A percentile compares a stretch with the other conserved stretches of the same genome.
phyloP scores from a whole-genome alignment of 2,113 vertebrate genomes.

The Salvelinus fontinalis region DNA sequence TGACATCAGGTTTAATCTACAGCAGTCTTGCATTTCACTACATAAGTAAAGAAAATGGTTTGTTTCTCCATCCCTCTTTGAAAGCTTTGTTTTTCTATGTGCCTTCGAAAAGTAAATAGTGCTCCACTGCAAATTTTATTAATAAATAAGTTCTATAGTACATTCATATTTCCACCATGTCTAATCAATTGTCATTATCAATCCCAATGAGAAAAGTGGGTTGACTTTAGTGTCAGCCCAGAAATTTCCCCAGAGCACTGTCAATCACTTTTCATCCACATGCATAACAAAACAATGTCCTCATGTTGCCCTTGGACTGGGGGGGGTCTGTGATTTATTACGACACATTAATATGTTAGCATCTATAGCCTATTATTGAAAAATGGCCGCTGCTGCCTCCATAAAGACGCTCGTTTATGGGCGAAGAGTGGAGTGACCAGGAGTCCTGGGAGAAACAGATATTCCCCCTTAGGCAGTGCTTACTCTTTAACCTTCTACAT shows the following conservation, averaged over 20 bases:
- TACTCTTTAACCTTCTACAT: slow-evolving; percentile 21
- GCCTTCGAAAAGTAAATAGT: slow-evolving; percentile 32
- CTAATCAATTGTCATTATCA: slow-evolving; percentile 67
- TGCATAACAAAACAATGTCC: slow-evolving; percentile 47
- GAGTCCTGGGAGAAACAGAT: slow-evolving; percentile 4
- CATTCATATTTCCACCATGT: slow-evolving; percentile 46
- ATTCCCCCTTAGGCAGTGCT: slow-evolving; percentile 1
- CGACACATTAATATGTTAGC: slow-evolving; percentile 46
- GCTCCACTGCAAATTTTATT: background rate
- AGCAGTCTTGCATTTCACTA: background rate
- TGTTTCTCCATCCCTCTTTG: slow-evolving; percentile 28
- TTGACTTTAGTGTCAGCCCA: slow-evolving; percentile 39
- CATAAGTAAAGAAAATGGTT: slow-evolving; percentile 37
- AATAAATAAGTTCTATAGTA: slow-evolving; percentile 33
- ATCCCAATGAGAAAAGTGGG: slow-evolving; percentile 32
- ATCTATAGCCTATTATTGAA: slow-evolving; percentile 42
- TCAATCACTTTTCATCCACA: slow-evolving; percentile 54
- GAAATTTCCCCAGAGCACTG: slow-evolving; percentile 45
- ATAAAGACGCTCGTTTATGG: slow-evolving; percentile 40
- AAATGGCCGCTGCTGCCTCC: slow-evolving; percentile 43
- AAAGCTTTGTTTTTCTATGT: slow-evolving; percentile 37
- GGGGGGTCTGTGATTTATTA: slow-evolving; percentile 51
- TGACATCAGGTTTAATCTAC: background rate
- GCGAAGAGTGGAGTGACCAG: slow-evolving; percentile 10
- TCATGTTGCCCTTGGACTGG: slow-evolving; percentile 52